A percentile compares a stretch with the other conserved stretches of the same genome.
Conservation (phyloP, 92 coral and sea anemone species). For the Parazoanthus atlanticus region DNA sequence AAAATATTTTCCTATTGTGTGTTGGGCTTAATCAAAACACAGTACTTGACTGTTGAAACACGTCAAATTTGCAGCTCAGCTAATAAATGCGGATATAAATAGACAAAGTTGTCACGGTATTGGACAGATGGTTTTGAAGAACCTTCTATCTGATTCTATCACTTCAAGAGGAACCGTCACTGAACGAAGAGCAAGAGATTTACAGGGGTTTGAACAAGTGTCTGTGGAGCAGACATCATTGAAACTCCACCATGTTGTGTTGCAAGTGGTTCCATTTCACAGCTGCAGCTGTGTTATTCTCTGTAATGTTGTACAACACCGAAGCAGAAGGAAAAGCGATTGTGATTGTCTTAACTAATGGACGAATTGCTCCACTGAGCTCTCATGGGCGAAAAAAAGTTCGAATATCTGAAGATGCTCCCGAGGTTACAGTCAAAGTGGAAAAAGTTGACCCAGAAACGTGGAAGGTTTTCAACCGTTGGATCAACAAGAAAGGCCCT, state of each 20-base stretch:
- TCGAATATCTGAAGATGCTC: neutral
- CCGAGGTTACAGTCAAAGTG: neutral
- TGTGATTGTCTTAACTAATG: conserved; percentile 26
- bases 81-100: conserved; percentile 30
- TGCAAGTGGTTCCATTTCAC: neutral
- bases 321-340: conserved; percentile 29
- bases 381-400: neutral
- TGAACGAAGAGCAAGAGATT: neutral
- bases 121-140: neutral
- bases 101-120: conserved; percentile 19
- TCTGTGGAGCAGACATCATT: neutral
- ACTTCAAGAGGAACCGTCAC: neutral
- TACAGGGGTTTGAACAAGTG: neutral
- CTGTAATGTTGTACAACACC: neutral
- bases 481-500: conserved; percentile 28
- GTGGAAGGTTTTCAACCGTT: conserved; percentile 7
- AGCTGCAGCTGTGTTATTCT: neutral
- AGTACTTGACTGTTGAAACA: conserved; percentile 24
- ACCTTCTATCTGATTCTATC: neutral
- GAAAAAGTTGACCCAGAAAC: conserved; percentile 1
- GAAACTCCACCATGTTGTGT: conserved; percentile 6
- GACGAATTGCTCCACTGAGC: conserved; percentile 26
- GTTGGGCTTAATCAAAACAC: conserved; percentile 12
- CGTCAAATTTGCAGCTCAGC: conserved; percentile 36
- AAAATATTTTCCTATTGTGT: neutral